A percentile compares a stretch with the other conserved stretches of the same genome.
Conservation (phyloP, 2,888 invertebrate species). For the Mimumesa dahlbomi region DNA sequence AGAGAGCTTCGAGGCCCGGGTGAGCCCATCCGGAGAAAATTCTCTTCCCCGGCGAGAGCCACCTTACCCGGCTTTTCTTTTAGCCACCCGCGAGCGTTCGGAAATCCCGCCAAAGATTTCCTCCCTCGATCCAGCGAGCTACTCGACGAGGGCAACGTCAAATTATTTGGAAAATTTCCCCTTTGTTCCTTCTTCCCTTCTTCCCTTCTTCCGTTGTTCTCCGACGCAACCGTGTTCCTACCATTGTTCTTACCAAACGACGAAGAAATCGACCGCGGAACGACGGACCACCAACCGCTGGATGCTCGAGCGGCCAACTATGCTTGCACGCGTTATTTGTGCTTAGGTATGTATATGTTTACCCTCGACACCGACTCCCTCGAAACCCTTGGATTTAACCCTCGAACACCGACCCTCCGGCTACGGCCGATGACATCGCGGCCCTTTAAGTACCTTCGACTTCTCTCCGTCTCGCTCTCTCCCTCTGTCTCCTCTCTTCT, state of each 20-base stretch:
- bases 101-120: slow-evolving; percentile 1
- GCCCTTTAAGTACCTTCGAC: slow-evolving; percentile 46
- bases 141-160: slow-evolving; percentile 54
- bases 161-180: slow-evolving; percentile 75
- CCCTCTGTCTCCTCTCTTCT: not conserved
- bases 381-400: slow-evolving; percentile 66
- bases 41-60: too few relatives aligned
- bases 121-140: slow-evolving; percentile 15
- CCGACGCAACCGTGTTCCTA: slow-evolving; percentile 9
- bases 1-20: too few relatives aligned
- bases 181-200: slow-evolving; percentile 53
- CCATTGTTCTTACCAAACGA: slow-evolving; percentile 66
- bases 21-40: too few relatives aligned
- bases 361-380: slow-evolving; percentile 63
- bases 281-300: not conserved
- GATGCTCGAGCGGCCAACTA: not conserved
- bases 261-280: slow-evolving; percentile 41
- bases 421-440: slow-evolving; percentile 57
- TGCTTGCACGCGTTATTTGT: slow-evolving; percentile 46
- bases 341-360: slow-evolving; percentile 59
- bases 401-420: slow-evolving; percentile 66
- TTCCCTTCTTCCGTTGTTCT: slow-evolving; percentile 10
- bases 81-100: too few relatives aligned
- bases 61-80: too few relatives aligned
- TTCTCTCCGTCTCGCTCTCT: slow-evolving; percentile 1